phyloP scores from a whole-genome alignment of 2,888 invertebrate species.

The Embidobia sp. region DNA sequence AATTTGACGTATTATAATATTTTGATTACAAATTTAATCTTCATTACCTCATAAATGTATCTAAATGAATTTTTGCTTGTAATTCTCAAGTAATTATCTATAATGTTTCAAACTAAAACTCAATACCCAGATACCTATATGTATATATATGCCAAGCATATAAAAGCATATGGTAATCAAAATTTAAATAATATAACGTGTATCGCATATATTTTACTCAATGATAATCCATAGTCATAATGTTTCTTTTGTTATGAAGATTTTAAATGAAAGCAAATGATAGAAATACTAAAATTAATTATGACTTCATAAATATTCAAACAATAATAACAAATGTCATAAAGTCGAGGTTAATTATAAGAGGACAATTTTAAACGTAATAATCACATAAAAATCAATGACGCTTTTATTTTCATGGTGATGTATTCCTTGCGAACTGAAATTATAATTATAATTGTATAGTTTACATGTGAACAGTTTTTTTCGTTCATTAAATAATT shows the following conservation, averaged over 20 bases:
- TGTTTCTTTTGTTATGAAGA: neutral
- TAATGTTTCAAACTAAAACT: no score
- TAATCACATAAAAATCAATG: slow-evolving; percentile 3
- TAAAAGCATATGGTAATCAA: slow-evolving; percentile 19
- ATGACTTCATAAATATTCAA: slow-evolving; percentile 22
- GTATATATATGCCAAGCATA: no score
- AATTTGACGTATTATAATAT: no score
- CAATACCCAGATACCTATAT: no score
- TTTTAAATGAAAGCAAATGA: slow-evolving; percentile 2
- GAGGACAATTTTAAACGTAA: neutral
- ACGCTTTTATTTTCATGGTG: slow-evolving; percentile 1
- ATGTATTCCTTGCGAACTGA: neutral
- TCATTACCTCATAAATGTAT: no score
- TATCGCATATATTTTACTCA: slow-evolving; percentile 6
- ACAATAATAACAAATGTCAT: slow-evolving; percentile 2
- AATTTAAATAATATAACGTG: slow-evolving; percentile 2
- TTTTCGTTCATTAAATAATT: no score
- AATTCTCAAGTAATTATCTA: no score
- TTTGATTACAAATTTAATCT: no score
- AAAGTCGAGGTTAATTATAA: neutral
- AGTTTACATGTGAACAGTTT: no score
- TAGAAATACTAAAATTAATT: slow-evolving; percentile 10
- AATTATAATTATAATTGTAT: no score
- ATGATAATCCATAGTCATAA: slow-evolving; percentile 3
- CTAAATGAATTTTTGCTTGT: no score